Percentiles rank a stretch among this genome's conserved stretches.
phyloP scores from a whole-genome alignment of 1,140 invertebrate genomes.

The Drosophila micromelanica region DNA sequence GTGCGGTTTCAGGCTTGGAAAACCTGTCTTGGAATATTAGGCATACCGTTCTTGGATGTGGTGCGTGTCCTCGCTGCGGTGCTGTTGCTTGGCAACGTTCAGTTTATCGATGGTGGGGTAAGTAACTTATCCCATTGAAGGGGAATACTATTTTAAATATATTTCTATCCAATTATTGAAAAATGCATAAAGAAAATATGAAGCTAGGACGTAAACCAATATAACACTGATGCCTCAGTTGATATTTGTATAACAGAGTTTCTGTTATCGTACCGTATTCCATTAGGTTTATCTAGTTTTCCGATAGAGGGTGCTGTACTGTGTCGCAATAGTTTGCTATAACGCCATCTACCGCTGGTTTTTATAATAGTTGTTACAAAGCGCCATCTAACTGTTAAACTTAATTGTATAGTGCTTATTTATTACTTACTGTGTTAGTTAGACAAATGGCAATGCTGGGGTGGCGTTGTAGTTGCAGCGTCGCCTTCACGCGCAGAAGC shows the following conservation, averaged over 20 bases:
- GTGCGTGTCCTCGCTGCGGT: conserved; percentile 95
- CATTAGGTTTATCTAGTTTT: too few species aligned
- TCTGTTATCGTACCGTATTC: too few species aligned
- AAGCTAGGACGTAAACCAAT: too few species aligned
- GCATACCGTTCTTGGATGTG: conserved; percentile 97
- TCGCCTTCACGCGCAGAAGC: neutral
- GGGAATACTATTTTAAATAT: too few species aligned
- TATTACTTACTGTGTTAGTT: neutral
- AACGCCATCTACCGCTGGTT: neutral
- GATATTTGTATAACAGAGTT: too few species aligned
- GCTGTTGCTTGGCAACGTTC: conserved; percentile 95
- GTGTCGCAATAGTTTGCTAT: neutral
- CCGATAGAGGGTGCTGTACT: too few species aligned
- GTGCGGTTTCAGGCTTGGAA: conserved; percentile 94
- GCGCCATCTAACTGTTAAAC: conserved; percentile 27
- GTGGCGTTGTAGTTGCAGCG: conserved; percentile 37
- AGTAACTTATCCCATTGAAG: conserved; percentile 17
- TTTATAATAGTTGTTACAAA: too few species aligned
- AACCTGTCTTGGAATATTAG: conserved; percentile 93
- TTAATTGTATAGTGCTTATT: neutral
- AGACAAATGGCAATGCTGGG: rapidly evolving
- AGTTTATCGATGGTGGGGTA: conserved; percentile 91
- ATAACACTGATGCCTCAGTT: too few species aligned
- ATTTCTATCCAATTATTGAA: too few species aligned
- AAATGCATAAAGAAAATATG: too few species aligned